phyloP scores from a whole-genome alignment of 2,888 invertebrate species.

The Epirrhoe alternata region DNA sequence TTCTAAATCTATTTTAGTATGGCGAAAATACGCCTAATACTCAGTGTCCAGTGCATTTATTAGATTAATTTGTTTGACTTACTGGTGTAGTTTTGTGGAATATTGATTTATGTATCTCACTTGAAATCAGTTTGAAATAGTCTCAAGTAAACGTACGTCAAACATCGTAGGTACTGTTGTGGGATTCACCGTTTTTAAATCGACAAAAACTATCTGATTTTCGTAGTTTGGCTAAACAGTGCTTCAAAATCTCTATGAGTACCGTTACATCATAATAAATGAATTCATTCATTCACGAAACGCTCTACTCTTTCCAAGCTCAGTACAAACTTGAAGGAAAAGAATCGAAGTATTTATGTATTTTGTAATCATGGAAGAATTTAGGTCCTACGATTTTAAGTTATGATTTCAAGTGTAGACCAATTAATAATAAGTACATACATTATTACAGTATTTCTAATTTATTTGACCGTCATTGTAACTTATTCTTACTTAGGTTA shows the following conservation, averaged over 20 bases:
- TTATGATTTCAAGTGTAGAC: constrained; percentile 16
- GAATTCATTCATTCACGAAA: background rate
- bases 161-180: background rate
- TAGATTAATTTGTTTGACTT: constrained; percentile 43
- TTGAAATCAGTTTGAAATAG: constrained; percentile 4
- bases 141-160: background rate
- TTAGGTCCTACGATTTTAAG: background rate
- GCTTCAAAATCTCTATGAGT: too few species aligned
- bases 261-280: too few species aligned
- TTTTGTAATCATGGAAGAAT: background rate
- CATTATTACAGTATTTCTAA: constrained; percentile 40
- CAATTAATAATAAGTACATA: constrained; percentile 18
- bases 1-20: constrained; percentile 69
- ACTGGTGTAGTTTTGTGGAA: constrained; percentile 5
- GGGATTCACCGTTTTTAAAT: too few species aligned
- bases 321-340: background rate
- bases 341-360: background rate
- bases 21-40: constrained; percentile 67
- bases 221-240: too few species aligned
- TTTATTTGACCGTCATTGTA: constrained; percentile 35
- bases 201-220: too few species aligned
- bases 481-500: constrained; percentile 43
- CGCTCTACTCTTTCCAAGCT: too few species aligned
- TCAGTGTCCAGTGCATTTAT: constrained; percentile 66
- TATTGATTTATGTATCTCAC: background rate